Conservation (phyloP, 1,140 invertebrate species). For the Drosophila tristis region DNA sequence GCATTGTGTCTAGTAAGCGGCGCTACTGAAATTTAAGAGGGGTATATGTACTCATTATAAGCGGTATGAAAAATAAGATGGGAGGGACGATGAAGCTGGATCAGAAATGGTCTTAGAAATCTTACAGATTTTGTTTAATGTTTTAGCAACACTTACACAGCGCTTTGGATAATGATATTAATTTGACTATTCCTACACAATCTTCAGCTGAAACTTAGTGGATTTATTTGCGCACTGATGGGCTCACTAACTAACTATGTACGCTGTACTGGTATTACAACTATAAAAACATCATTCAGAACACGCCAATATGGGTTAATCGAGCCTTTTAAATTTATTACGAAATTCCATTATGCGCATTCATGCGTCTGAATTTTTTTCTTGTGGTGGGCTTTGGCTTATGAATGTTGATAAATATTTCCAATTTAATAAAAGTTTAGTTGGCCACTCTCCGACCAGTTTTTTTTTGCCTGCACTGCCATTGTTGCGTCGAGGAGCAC, state of each 20-base stretch:
- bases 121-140: too few relatives aligned
- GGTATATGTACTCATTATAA: background rate
- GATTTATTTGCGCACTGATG: background rate
- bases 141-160: too few relatives aligned
- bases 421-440: conserved; percentile 79
- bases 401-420: conserved; percentile 75
- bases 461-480: conserved; percentile 12
- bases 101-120: too few relatives aligned
- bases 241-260: background rate
- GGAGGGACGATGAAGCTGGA: too few relatives aligned
- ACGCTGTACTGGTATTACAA: too few relatives aligned
- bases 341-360: conserved; percentile 1
- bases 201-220: background rate
- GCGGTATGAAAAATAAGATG: too few relatives aligned
- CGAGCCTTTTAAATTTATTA: background rate
- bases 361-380: background rate
- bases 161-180: too few relatives aligned
- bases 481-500: conserved; percentile 35
- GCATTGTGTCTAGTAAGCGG: background rate
- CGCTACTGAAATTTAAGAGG: background rate
- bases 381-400: conserved; percentile 12
- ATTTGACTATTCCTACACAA: too few relatives aligned
- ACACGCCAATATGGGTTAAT: background rate
- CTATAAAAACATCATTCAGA: background rate
- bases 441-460: conserved; percentile 36